These are phyloP conservation scores for Gandaritis pyraliata DNA, from an alignment of 2,888 invertebrate genomes.

Conservation along the genomic window DNA sequence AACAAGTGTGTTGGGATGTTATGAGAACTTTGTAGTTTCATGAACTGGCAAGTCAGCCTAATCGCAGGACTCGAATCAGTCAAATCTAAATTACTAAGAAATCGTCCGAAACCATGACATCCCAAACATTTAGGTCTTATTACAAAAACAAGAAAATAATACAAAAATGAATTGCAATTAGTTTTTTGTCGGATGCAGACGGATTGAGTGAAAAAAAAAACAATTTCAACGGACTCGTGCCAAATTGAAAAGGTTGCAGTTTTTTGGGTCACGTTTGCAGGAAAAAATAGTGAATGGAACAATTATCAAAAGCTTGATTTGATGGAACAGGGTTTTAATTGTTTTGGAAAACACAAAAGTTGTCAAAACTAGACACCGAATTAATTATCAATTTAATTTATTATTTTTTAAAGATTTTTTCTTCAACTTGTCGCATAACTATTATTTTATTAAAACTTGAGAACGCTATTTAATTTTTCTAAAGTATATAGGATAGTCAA, in stretches of 20 bases:
- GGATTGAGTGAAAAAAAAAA: constrained; percentile 65
- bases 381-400: too few relatives aligned
- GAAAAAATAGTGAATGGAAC: constrained; percentile 32
- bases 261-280: constrained; percentile 36
- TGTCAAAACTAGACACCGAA: too few relatives aligned
- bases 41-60: background rate
- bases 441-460: too few relatives aligned
- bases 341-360: too few relatives aligned
- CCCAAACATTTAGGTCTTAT: constrained; percentile 62
- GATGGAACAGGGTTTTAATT: too few relatives aligned
- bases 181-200: constrained; percentile 65
- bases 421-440: too few relatives aligned
- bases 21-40: too few relatives aligned
- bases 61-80: constrained; percentile 45
- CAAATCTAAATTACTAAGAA: constrained; percentile 60
- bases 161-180: constrained; percentile 59
- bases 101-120: constrained; percentile 54
- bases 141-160: constrained; percentile 61
- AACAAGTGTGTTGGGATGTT: too few relatives aligned
- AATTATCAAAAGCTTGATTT: constrained; percentile 7
- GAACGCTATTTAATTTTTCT: too few relatives aligned
- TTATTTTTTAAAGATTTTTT: too few relatives aligned
- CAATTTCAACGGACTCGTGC: constrained; percentile 72
- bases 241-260: constrained; percentile 47
- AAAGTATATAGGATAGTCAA: too few relatives aligned